phyloP scores from a whole-genome alignment of 2,797 vertebrate species.

The Callimico goeldii region DNA sequence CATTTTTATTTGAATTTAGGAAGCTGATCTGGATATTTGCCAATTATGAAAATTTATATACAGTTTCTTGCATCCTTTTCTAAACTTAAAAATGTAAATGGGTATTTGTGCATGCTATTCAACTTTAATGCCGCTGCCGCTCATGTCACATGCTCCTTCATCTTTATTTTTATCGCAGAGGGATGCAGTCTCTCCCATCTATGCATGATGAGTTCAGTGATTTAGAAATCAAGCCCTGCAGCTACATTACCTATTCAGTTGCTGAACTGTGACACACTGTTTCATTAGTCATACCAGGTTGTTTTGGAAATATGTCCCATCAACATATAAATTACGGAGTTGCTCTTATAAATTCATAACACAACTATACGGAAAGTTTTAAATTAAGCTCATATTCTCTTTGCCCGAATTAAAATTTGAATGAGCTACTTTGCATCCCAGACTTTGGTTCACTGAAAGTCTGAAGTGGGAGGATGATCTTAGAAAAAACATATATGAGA shows the following conservation, averaged over 20 bases:
- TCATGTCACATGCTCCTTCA: background rate
- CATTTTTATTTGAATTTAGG: conserved; percentile 10
- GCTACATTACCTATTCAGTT: conserved; percentile 60
- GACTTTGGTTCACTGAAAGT: conserved; percentile 66
- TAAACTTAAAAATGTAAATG: background rate
- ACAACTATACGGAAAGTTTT: conserved; percentile 57
- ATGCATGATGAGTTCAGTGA: conserved; percentile 48
- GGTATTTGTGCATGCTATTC: background rate
- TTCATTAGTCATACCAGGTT: conserved; percentile 69
- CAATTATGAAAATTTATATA: conserved; percentile 18
- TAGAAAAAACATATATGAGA: conserved; percentile 48
- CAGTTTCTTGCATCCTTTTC: background rate
- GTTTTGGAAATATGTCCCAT: conserved; percentile 76
- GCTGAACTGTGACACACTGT: conserved; percentile 60
- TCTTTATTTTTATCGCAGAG: conserved; percentile 39
- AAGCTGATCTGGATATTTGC: background rate
- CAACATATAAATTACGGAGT: conserved; percentile 71
- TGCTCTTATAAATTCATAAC: conserved; percentile 65
- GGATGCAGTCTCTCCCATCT: background rate
- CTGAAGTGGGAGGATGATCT: conserved; percentile 66
- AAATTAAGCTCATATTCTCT: conserved; percentile 59
- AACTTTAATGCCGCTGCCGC: background rate
- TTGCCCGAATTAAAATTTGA: conserved; percentile 73
- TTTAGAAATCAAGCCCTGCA: conserved; percentile 72
- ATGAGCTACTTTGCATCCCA: conserved; percentile 62